Evolutionary conservation across 1,140 invertebrate species (phyloP).

Genomic region (Musca vetustissima): DNA sequence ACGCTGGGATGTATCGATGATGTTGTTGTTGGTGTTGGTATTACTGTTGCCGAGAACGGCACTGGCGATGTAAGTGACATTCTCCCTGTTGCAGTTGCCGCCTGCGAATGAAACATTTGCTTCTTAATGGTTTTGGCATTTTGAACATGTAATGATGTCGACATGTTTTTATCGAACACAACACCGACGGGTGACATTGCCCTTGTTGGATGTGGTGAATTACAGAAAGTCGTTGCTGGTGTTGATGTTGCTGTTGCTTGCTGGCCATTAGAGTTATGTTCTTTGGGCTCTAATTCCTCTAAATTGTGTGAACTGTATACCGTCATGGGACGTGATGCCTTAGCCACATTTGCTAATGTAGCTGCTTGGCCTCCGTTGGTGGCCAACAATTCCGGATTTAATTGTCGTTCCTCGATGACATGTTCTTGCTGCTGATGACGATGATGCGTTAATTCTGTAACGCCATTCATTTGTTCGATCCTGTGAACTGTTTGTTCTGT

Average conservation of each 20-base stretch:
- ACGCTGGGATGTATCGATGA: no score
- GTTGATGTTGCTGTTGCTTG: neutral
- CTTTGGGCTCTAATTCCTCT: neutral
- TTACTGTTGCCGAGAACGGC: neutral
- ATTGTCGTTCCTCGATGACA: no score
- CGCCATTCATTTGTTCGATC: neutral
- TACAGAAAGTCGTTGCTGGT: neutral
- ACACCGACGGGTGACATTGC: neutral
- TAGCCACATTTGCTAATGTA: no score
- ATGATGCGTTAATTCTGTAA: neutral
- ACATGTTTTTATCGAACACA: conserved; percentile 25
- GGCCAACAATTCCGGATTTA: no score
- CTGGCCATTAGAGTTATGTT: neutral
- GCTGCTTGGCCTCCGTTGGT: no score
- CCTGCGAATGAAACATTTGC: conserved; percentile 29
- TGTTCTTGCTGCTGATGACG: conserved; percentile 11
- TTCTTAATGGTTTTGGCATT: conserved; percentile 30
- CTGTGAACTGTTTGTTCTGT: no score
- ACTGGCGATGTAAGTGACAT: neutral
- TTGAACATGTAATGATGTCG: conserved; percentile 23
- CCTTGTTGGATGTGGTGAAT: conserved; percentile 17
- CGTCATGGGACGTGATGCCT: no score
- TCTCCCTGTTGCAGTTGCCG: conserved; percentile 19
- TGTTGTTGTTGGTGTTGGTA: no score
- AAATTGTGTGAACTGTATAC: no score